phyloP scores from a whole-genome alignment of 2,888 invertebrate genomes.

The Augochlorella aurata region DNA sequence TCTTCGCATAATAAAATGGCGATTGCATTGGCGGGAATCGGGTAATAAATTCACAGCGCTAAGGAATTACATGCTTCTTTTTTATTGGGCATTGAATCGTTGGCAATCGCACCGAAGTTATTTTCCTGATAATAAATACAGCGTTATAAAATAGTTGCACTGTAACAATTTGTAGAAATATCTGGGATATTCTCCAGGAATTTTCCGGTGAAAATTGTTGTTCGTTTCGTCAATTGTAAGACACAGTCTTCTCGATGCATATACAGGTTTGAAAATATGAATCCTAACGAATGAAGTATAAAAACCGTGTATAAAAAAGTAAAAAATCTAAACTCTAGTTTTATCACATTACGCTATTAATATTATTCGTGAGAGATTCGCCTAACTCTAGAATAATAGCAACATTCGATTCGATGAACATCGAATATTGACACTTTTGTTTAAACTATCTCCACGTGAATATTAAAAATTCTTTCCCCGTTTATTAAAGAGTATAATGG shows the following conservation, averaged over 20 bases:
- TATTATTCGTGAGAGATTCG: slow-evolving; percentile 29
- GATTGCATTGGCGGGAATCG: not conserved
- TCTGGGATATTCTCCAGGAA: not conserved
- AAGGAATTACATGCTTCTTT: not conserved
- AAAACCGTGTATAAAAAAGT: slow-evolving; percentile 38
- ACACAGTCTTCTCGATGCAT: not conserved
- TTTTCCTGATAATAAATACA: slow-evolving; percentile 35
- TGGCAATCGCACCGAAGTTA: slow-evolving; percentile 5
- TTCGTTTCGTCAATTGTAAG: not conserved
- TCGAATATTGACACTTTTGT: not conserved
- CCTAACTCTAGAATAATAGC: not conserved
- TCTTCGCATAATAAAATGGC: not conserved
- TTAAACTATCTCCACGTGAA: not conserved
- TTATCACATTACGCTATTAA: slow-evolving; percentile 44
- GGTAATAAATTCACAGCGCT: slow-evolving; percentile 23
- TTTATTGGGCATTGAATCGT: slow-evolving; percentile 32
- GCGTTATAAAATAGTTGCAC: slow-evolving; percentile 21
- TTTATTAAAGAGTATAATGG: not conserved
- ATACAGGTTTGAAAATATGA: not conserved
- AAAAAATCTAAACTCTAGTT: slow-evolving; percentile 34
- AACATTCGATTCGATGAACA: not conserved
- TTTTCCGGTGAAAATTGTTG: not conserved
- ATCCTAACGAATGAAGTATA: not conserved
- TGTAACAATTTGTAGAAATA: slow-evolving; percentile 30
- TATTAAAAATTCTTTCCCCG: not conserved